Conservation (phyloP, 2,113 vertebrate genomes). For the Lutjanus erythropterus region DNA sequence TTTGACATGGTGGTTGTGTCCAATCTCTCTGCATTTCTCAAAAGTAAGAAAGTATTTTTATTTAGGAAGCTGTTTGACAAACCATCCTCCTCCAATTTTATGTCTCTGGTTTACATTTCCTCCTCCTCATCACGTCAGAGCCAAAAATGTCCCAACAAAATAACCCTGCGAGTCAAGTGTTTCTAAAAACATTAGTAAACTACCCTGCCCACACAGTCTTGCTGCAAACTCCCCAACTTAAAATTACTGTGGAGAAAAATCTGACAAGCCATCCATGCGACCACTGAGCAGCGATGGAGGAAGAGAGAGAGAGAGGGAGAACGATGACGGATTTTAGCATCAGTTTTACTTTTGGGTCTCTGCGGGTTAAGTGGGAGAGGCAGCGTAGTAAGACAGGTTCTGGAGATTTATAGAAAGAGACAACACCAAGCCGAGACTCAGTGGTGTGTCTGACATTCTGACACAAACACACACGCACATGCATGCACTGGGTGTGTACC, state of each 20-base stretch:
- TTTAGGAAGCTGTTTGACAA: slow-evolving; percentile 40
- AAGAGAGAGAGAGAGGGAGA: slow-evolving; percentile 26
- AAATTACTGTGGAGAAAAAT: slow-evolving; percentile 43
- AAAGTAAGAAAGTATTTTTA: slow-evolving; percentile 2
- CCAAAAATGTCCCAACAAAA: slow-evolving; percentile 64
- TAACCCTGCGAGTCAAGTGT: slow-evolving; percentile 65
- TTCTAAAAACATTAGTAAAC: slow-evolving; percentile 72
- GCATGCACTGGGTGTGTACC: slow-evolving; percentile 58
- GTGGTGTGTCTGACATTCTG: slow-evolving; percentile 61
- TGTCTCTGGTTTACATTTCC: slow-evolving; percentile 59
- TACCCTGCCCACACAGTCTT: slow-evolving; percentile 66
- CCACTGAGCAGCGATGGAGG: slow-evolving; percentile 15
- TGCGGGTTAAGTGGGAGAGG: slow-evolving; percentile 61
- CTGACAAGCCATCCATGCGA: slow-evolving; percentile 45
- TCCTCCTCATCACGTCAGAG: slow-evolving; percentile 48
- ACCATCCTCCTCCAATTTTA: slow-evolving; percentile 33
- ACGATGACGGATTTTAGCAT: slow-evolving; percentile 45
- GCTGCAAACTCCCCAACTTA: slow-evolving; percentile 48
- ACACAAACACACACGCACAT: slow-evolving; percentile 39
- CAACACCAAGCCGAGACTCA: slow-evolving; percentile 39
- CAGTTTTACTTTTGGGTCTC: slow-evolving; percentile 54
- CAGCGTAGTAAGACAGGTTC: slow-evolving; percentile 33
- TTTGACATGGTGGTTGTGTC: background rate
- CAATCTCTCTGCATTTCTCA: slow-evolving; percentile 3
- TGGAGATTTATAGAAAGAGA: slow-evolving; percentile 20